A percentile compares a stretch with the other conserved stretches of the same genome.
Evolutionary conservation across 2,797 vertebrate species (phyloP).

Genomic region (Xiphophorus birchmanni): DNA sequence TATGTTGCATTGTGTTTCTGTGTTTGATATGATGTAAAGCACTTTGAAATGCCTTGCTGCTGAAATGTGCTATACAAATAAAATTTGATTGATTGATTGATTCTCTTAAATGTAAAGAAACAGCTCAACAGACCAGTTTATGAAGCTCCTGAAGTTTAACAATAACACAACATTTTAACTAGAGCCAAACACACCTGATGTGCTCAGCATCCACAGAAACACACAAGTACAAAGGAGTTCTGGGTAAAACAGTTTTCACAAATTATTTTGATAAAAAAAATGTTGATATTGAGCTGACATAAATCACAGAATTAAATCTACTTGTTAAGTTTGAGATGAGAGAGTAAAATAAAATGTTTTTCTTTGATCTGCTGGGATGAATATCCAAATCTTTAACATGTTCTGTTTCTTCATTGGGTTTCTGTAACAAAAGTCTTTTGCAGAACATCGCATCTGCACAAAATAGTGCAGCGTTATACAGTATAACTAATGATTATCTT

Average conservation of each 20-base stretch:
- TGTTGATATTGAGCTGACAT: not conserved
- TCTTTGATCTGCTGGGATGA: not conserved
- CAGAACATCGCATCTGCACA: not conserved
- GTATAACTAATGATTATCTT: not conserved
- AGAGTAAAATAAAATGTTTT: not conserved
- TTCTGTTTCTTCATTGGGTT: not conserved
- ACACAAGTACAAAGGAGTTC: not conserved
- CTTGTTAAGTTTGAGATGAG: not conserved
- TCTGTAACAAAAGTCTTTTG: not conserved
- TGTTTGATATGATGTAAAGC: too few species aligned
- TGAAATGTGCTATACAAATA: too few species aligned
- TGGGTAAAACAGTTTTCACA: not conserved
- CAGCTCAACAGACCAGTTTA: not conserved
- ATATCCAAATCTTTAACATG: not conserved
- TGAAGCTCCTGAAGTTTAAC: not conserved
- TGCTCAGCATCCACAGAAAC: not conserved
- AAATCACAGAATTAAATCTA: not conserved
- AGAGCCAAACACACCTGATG: not conserved
- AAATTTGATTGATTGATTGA: too few species aligned
- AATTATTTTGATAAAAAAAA: not conserved
- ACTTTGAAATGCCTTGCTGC: too few species aligned
- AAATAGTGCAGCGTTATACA: not conserved
- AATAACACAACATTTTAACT: not conserved
- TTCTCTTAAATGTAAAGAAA: not conserved
- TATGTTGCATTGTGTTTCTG: too few species aligned